Evolutionary conservation across 2,888 invertebrate species (phyloP).

Genomic region (Microchrysa polita): DNA sequence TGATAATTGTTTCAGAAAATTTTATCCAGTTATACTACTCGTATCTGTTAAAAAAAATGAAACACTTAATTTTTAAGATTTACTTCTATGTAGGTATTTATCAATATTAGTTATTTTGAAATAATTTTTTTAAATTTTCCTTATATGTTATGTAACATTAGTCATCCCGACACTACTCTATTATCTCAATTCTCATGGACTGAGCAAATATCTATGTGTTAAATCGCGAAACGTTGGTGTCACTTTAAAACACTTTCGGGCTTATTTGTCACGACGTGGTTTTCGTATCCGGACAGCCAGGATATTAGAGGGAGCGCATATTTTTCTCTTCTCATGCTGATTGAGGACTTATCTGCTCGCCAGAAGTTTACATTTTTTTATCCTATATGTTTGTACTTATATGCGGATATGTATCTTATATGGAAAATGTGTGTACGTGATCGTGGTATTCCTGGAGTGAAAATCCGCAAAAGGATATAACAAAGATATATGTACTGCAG

Average conservation of each 20-base stretch:
- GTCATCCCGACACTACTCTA: constrained; percentile 3
- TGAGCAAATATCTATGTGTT: constrained; percentile 34
- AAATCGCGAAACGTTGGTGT: constrained; percentile 46
- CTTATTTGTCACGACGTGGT: constrained; percentile 45
- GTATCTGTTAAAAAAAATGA: too few species aligned
- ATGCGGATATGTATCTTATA: constrained; percentile 43
- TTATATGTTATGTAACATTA: background rate
- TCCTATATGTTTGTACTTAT: too few species aligned
- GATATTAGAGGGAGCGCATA: constrained; percentile 45
- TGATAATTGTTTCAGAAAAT: too few species aligned
- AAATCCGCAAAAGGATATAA: constrained; percentile 20
- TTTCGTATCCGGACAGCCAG: constrained; percentile 39
- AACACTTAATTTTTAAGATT: too few species aligned
- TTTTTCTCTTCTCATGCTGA: constrained; percentile 43
- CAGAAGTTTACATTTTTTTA: constrained; percentile 47
- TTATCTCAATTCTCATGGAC: background rate
- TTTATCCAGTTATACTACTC: too few species aligned
- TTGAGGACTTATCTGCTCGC: constrained; percentile 48
- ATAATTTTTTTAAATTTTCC: too few species aligned
- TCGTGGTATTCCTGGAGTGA: constrained; percentile 36
- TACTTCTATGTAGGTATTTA: too few species aligned
- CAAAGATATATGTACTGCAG: constrained; percentile 50
- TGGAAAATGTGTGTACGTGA: constrained; percentile 31
- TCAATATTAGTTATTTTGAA: too few species aligned
- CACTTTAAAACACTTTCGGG: constrained; percentile 48